These are phyloP conservation scores for Paracanthobrama guichenoti DNA, from an alignment of 2,113 vertebrate genomes.

Conservation along the genomic window DNA sequence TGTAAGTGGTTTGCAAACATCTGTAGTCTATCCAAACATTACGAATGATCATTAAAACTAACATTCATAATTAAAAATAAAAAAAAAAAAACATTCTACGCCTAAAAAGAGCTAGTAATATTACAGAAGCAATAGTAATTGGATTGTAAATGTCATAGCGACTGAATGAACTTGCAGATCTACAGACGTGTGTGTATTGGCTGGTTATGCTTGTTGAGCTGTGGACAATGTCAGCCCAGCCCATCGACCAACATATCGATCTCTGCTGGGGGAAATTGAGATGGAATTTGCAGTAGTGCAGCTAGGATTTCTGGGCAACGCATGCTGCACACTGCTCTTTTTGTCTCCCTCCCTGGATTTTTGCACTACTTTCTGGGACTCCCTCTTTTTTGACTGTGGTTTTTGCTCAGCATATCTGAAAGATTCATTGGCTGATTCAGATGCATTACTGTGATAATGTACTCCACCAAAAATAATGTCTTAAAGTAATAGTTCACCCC, in stretches of 20 bases:
- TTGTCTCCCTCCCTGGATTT: slow-evolving; percentile 51
- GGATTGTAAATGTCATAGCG: slow-evolving; percentile 37
- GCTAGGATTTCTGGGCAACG: slow-evolving; percentile 75
- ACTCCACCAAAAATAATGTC: neutral
- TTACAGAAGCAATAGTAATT: slow-evolving; percentile 39
- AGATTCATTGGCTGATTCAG: neutral
- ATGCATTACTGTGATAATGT: slow-evolving; percentile 63
- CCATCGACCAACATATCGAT: slow-evolving; percentile 83
- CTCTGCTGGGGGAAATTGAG: slow-evolving; percentile 70
- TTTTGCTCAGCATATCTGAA: slow-evolving; percentile 62
- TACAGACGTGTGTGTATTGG: slow-evolving; percentile 52
- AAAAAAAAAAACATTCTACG: neutral
- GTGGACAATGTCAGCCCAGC: slow-evolving; percentile 79
- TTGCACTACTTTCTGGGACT: slow-evolving; percentile 45
- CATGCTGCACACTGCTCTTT: slow-evolving; percentile 50
- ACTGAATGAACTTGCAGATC: slow-evolving; percentile 52
- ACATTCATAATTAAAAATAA: neutral
- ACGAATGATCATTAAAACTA: neutral
- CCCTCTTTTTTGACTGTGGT: slow-evolving; percentile 8
- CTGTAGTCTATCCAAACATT: neutral
- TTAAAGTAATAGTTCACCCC: neutral
- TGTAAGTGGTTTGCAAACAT: neutral
- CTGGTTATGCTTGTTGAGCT: slow-evolving; percentile 74
- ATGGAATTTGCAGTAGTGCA: slow-evolving; percentile 72
- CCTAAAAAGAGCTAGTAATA: neutral